Evolutionary conservation across 1,140 invertebrate genomes (phyloP), one percentile per base, ranked within the genome.

Genomic region (Dreissena rostriformis): DNA sequence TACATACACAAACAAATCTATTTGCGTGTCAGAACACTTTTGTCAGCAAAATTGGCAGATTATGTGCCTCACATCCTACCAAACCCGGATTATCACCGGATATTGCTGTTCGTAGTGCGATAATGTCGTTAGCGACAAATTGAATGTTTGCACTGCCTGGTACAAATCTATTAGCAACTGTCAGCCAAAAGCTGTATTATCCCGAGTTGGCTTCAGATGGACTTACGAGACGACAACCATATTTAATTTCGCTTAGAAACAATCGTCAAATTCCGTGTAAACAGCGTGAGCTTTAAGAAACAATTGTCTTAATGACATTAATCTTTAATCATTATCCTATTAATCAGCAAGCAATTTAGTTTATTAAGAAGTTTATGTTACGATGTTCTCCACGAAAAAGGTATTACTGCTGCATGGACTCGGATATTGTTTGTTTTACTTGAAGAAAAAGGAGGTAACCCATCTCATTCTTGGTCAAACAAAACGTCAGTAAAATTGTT

Each of bases 301-400:
- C 80, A 82, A 82, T 73, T 51, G 71, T 72, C 67, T 74, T 67
- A 82, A 68, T 75, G 22, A 22, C n/a, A 63, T 66, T 51, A 71
- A 82, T 82, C 80, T 82, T 71, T 71, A 74, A 66, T 75, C 68
- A 82, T 82, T 82, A 82, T 72, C 80, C 74, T 82, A 74, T 82
- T 82, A 82, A 82, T 82, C 75, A 82, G 75, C 74, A 39, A 39
- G 39, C 2, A 39, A 39, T 39, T 39, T 2, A 2, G 8, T 39
- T 39, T 39, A 39, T 39, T 39, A 39, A 39, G 4, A 39, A 39
- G 39, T 39, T n/a, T 39, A 5, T 39, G 39, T 39, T 5, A 39
- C 2, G 2, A 39, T 39, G 2, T 39, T 2, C 8, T 39, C 39
- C 2, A 39, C 39, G 39, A 39, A 39, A 2, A 8, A 5, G 39